phyloP scores from a whole-genome alignment of 2,888 invertebrate genomes.

The Rotaria magnacalcarata region DNA sequence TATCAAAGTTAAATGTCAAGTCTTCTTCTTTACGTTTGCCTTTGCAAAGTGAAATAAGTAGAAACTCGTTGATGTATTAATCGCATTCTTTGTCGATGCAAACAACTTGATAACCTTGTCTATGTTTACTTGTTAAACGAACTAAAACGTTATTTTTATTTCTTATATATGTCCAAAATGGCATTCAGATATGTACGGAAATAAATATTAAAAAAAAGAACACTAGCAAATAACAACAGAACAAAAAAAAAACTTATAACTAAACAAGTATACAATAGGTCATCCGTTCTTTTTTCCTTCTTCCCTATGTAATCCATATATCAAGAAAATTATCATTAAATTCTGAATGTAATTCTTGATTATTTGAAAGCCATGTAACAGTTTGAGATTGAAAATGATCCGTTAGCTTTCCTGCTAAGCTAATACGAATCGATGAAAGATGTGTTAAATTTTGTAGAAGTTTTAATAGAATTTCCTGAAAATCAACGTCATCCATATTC shows the following conservation, averaged over 20 bases:
- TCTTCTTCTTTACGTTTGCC: no score
- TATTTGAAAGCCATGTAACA: background rate
- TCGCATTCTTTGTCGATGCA: no score
- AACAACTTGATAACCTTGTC: no score
- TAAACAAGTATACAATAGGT: background rate
- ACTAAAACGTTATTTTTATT: background rate
- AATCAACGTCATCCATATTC: conserved; percentile 9
- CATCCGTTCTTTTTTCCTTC: background rate
- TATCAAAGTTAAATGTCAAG: no score
- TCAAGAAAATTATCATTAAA: conserved; percentile 25
- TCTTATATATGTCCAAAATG: background rate
- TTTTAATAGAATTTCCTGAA: background rate
- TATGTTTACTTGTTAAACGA: background rate
- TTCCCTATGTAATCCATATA: background rate
- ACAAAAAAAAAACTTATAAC: background rate
- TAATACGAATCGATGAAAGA: background rate
- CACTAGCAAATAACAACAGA: background rate
- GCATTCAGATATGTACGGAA: background rate
- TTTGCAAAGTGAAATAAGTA: no score
- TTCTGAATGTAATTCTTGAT: background rate
- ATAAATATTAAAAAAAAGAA: background rate
- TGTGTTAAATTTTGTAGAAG: background rate
- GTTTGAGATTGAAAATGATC: background rate
- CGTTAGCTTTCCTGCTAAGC: background rate
- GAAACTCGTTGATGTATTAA: no score